Base-by-base conservation (phyloP, 2,888 invertebrate genomes). In the Cataglyphis albicans region DNA sequence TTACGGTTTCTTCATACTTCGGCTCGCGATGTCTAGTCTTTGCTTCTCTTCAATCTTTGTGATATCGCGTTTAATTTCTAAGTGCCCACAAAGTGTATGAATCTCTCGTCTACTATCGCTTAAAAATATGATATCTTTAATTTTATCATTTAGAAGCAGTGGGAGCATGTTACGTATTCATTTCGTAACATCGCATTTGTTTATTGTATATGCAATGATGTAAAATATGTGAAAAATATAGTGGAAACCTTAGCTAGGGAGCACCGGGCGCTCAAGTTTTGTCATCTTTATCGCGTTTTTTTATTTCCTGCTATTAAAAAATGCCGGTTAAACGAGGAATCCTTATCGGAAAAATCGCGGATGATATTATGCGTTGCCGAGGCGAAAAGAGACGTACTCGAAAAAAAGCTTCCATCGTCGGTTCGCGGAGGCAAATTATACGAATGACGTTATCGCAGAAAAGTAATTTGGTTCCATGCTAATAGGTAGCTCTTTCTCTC, bases 381-480 rank as follows among this genome's bases (percentile, higher is more conserved):
- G 38, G 29, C 44, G 57, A 41, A 64, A 82, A 68, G 64, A 67
- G 81, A 80, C 64, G 65, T 81, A 75, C 86, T 81, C 84, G 87
- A 83, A 84, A 84, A 84, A 82, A 84, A 83, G 80, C 85, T 84
- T 82, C 84, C 70, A 81, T 59, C 84, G 73, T 84, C 65, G 44
- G 59, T 61, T 44, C 63, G 83, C 83, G 64, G 68, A 48, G 86
- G 90, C 88, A 89, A 91, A 90, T 90, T 89, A 89, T 91, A 90
- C 90, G 90, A 89, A 91, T 86, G 90, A 90, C 90, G 90, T 92
- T 92, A 92, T 92, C 91, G 89, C 87, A 88, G 89, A 91, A 92
- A 92, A 92, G 93, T 92, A 93, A 93, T 93, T 93, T 92, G 91
- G 91, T 90, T 90, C 90, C 90, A 93, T 92, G 93, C 92, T 93